A percentile compares a stretch with the other conserved stretches of the same genome.
These are phyloP conservation scores for Chaetophractus vellerosus DNA, from an alignment of 2,797 vertebrate genomes.

Conservation along the genomic window DNA sequence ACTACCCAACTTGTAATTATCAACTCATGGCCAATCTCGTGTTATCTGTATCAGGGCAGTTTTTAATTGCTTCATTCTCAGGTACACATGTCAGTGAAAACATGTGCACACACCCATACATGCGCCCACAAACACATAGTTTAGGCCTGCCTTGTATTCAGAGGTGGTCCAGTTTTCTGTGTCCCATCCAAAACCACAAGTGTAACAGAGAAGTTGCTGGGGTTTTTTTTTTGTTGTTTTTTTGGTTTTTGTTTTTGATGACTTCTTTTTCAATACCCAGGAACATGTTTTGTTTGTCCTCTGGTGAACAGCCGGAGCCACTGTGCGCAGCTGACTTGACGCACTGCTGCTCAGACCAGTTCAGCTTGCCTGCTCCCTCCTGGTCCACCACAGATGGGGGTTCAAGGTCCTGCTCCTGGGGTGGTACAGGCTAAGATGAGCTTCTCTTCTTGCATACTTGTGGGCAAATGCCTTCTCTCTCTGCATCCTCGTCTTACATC, in stretches of 20 bases:
- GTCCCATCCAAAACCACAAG: not conserved
- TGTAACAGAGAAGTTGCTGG: not conserved
- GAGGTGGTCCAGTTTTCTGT: not conserved
- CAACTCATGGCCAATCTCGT: not conserved
- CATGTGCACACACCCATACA: accelerated
- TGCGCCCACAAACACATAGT: no score
- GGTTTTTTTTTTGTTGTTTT: no score
- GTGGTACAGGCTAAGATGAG: not conserved
- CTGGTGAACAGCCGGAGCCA: constrained; percentile 35
- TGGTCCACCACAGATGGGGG: not conserved
- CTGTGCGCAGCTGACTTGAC: constrained; percentile 29
- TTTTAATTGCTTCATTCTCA: not conserved
- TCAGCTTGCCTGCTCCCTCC: not conserved
- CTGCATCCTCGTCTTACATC: not conserved
- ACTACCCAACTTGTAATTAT: not conserved
- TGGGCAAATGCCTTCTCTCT: not conserved
- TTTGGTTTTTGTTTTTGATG: no score
- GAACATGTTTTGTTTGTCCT: not conserved
- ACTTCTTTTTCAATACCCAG: not conserved
- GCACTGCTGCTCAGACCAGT: not conserved
- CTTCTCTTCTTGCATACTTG: not conserved
- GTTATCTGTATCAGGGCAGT: not conserved
- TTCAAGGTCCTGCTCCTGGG: not conserved
- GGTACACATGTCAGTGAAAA: not conserved
- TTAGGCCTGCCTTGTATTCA: not conserved